These are phyloP conservation scores for Silvanus unidentatus DNA, from an alignment of 2,888 invertebrate genomes.

Conservation along the genomic window DNA sequence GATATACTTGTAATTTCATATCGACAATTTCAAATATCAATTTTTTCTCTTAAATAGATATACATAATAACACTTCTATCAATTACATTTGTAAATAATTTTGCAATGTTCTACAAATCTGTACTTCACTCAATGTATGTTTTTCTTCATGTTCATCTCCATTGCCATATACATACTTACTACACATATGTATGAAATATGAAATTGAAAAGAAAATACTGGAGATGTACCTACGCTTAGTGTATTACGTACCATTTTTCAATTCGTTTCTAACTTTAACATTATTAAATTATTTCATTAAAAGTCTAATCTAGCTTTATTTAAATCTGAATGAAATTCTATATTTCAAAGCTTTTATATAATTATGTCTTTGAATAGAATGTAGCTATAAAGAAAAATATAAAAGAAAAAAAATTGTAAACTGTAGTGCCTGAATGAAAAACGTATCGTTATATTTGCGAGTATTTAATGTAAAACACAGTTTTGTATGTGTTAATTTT, in stretches of 20 bases:
- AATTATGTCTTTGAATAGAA: neutral
- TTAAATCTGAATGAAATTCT: too few relatives aligned
- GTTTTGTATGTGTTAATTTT: conserved; percentile 5
- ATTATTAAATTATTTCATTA: too few relatives aligned
- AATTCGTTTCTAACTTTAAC: too few relatives aligned
- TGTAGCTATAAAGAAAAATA: neutral
- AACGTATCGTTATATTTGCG: conserved; percentile 35
- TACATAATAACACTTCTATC: too few relatives aligned
- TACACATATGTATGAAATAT: too few relatives aligned
- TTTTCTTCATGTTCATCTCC: too few relatives aligned
- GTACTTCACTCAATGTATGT: neutral
- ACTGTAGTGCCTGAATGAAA: conserved; percentile 39
- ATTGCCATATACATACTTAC: too few relatives aligned
- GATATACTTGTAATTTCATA: conserved; percentile 30
- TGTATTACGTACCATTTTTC: too few relatives aligned
- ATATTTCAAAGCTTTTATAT: neutral
- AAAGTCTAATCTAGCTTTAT: too few relatives aligned
- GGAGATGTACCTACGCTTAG: too few relatives aligned
- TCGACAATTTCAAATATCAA: conserved; percentile 12
- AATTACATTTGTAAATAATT: neutral
- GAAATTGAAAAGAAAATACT: too few relatives aligned
- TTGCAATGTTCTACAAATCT: neutral
- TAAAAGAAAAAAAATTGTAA: conserved; percentile 20
- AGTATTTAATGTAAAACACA: conserved; percentile 19
- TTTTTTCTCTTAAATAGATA: neutral